Evolutionary conservation across 2,888 invertebrate species (phyloP).

Genomic region (Gasteruption jaculator): DNA sequence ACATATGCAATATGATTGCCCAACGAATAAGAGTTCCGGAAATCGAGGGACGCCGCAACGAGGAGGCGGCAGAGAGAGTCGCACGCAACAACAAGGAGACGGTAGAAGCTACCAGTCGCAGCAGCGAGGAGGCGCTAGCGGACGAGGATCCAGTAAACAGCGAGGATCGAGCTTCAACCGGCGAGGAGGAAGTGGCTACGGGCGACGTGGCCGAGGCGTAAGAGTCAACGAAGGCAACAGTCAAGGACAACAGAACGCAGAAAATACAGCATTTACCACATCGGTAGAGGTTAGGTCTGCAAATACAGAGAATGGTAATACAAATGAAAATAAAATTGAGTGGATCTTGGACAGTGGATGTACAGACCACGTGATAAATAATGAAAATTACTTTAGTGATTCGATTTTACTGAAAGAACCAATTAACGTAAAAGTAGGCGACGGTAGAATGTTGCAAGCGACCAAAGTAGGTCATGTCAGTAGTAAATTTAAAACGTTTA

Average conservation of each 20-base stretch:
- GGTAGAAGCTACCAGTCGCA: not conserved
- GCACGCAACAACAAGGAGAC: slow-evolving; percentile 6
- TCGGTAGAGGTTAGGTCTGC: not conserved
- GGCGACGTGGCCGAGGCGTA: slow-evolving; percentile 1
- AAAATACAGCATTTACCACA: slow-evolving; percentile 1
- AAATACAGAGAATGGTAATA: not conserved
- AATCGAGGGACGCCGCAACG: slow-evolving; percentile 7
- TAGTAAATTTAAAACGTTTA: not conserved
- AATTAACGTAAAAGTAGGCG: slow-evolving; percentile 13
- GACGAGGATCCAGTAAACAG: not conserved
- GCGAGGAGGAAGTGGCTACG: slow-evolving; percentile 6
- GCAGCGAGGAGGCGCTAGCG: not conserved
- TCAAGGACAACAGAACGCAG: not conserved
- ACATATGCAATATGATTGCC: slow-evolving; percentile 14
- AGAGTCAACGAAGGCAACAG: not conserved
- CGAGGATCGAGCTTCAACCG: not conserved
- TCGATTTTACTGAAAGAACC: slow-evolving; percentile 15
- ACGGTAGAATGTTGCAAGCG: slow-evolving; percentile 13
- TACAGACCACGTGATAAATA: slow-evolving; percentile 22
- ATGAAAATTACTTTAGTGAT: slow-evolving; percentile 18
- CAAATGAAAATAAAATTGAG: slow-evolving; percentile 1
- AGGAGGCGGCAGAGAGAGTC: slow-evolving; percentile 4
- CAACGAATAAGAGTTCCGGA: slow-evolving; percentile 6
- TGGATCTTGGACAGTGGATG: slow-evolving; percentile 21
- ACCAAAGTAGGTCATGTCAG: slow-evolving; percentile 10